These are phyloP conservation scores for Palythoa grandis DNA, from an alignment of 92 coral and sea anemone genomes.

Conservation along the genomic window DNA sequence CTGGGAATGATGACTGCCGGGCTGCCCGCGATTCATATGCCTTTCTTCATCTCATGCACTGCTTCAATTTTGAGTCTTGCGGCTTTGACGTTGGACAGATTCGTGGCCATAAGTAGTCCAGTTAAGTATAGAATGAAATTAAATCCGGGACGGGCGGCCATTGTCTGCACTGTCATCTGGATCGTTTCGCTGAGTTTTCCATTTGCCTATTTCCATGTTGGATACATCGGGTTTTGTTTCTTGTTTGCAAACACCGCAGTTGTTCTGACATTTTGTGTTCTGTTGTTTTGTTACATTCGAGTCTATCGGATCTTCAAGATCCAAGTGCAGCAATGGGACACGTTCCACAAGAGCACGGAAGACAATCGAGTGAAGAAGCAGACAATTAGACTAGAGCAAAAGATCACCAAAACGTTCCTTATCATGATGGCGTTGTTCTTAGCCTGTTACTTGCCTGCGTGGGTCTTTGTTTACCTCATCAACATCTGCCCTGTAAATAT, in stretches of 20 bases:
- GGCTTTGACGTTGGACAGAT: conserved; percentile 87
- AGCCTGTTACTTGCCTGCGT: conserved; percentile 80
- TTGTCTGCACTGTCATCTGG: conserved; percentile 78
- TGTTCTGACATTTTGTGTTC: conserved; percentile 72
- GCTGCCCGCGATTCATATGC: conserved; percentile 83
- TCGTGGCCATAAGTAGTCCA: conserved; percentile 88
- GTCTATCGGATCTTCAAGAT: conserved; percentile 78
- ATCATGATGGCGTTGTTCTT: conserved; percentile 78
- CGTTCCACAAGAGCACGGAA: conserved; percentile 69
- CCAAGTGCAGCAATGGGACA: conserved; percentile 82
- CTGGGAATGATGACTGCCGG: conserved; percentile 65
- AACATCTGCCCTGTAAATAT: conserved; percentile 69
- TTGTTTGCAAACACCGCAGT: conserved; percentile 92
- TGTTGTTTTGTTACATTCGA: conserved; percentile 77
- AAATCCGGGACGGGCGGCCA: conserved; percentile 68
- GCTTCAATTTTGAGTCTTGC: conserved; percentile 92
- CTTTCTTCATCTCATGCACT: conserved; percentile 93
- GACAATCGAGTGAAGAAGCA: conserved; percentile 71
- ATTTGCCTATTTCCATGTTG: conserved; percentile 82
- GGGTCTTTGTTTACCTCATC: conserved; percentile 78
- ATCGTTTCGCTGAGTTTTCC: conserved; percentile 77
- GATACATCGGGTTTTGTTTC: conserved; percentile 82
- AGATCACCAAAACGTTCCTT: conserved; percentile 88
- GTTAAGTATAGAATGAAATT: conserved; percentile 64
- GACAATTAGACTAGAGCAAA: conserved; percentile 75